These are phyloP conservation scores for Coronaproctus castanopsis DNA, from an alignment of 2,888 invertebrate genomes.

Conservation along the genomic window DNA sequence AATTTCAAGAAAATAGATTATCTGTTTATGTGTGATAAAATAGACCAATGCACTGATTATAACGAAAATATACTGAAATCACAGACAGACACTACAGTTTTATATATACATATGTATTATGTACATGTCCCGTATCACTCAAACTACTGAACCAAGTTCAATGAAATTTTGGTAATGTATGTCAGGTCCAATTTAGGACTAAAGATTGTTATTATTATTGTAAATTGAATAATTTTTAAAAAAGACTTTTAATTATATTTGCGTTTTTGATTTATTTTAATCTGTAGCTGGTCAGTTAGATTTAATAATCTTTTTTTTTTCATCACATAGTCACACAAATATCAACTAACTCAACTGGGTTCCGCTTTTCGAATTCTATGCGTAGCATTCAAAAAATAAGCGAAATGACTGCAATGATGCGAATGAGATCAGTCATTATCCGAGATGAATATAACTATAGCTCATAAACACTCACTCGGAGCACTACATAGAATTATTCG, in stretches of 20 bases:
- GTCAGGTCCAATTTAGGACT: not conserved
- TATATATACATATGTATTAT: too few species aligned
- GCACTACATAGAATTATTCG: not conserved
- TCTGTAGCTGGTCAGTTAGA: too few species aligned
- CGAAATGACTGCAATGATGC: not conserved
- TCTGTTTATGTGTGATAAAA: too few species aligned
- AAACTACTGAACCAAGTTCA: not conserved
- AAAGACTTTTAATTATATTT: not conserved
- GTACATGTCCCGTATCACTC: too few species aligned
- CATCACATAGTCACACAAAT: too few species aligned
- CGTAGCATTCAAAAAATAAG: not conserved
- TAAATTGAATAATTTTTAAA: not conserved
- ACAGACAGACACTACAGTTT: too few species aligned
- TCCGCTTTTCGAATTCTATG: not conserved
- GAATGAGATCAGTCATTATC: not conserved
- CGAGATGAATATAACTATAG: not conserved
- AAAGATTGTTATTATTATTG: not conserved
- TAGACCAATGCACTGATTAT: too few species aligned
- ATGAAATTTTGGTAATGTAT: not conserved
- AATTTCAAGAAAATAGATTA: too few species aligned
- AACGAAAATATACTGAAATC: too few species aligned
- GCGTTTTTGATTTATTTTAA: too few species aligned
- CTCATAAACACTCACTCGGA: not conserved
- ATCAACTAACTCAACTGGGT: not conserved
- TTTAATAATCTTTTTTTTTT: too few species aligned